Evolutionary conservation across 2,888 invertebrate genomes (phyloP), one percentile per base, ranked within the genome.

Genomic region (Mimas tiliae): DNA sequence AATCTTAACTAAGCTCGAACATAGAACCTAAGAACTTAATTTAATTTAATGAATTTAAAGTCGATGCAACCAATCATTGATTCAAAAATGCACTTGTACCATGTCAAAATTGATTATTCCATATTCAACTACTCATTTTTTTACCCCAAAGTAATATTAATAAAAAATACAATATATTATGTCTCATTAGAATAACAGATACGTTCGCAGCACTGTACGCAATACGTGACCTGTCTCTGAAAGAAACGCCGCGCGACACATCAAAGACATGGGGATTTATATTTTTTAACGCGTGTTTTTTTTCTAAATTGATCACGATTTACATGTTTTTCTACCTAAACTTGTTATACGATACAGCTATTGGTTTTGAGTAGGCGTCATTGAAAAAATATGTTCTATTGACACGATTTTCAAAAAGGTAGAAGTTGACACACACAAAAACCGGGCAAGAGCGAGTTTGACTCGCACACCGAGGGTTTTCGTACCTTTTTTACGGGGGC

Each of bases 241-340:
- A 58, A 58, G 58, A 38, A 58, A 58, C 33, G n/a, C 34, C 9
- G 34, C 42, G 42, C 58, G 58, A 42, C 42, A 58, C 58, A 58
- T 58, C 58, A 58, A 58, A 58, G 38, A 58, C 38, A 42, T 38
- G 58, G 9, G n/a, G 11, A 42, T 42, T 58, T 58, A 19, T 58
- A 58, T 19, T 42, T 58, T 58, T 38, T 12, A 19, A 19, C 38
- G 58, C 58, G 42, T 52, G 58, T 19, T 42, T 16, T 58, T 58
- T 58, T 42, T 58, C 19, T 58, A 42, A 58, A 58, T 58, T 58
- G 58, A 19, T 19, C 42, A 12, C 58, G 19, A 19, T 19, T 42
- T 12, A 58, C 38, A 6, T 58, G 58, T 42, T 58, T 33, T 58
- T 55, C 38, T 19, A 38, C 16, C n/a, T 4, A 19, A 38, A 16